phyloP scores from a whole-genome alignment of 1,140 invertebrate species.

The Phenacoccus solenopsis region DNA sequence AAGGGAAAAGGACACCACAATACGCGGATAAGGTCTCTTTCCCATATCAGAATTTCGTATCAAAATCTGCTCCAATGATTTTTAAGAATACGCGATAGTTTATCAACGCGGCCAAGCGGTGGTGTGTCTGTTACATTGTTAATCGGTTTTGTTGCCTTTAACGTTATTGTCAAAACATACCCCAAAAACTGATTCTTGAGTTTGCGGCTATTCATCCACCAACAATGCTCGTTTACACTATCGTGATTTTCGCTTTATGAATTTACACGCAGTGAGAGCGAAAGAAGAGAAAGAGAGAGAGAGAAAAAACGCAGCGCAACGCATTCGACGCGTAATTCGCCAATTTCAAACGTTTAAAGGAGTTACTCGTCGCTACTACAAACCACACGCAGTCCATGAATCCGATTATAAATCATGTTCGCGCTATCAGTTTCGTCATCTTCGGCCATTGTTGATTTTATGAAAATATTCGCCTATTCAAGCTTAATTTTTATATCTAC shows the following conservation, averaged over 20 bases:
- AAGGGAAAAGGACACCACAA: too few species aligned
- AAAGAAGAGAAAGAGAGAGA: background rate
- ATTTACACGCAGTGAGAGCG: background rate
- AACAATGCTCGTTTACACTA: background rate
- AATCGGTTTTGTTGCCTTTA: background rate
- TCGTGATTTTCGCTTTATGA: slow-evolving; percentile 3
- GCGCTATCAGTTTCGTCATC: slow-evolving; percentile 13
- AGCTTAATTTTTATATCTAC: background rate
- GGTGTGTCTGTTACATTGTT: slow-evolving; percentile 13
- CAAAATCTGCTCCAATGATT: slow-evolving; percentile 7
- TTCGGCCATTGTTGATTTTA: background rate
- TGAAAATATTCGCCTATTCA: background rate
- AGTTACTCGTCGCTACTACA: background rate
- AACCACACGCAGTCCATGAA: background rate
- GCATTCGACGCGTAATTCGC: slow-evolving; percentile 2
- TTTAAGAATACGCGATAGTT: slow-evolving; percentile 11
- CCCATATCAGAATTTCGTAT: slow-evolving; percentile 14
- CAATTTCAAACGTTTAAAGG: background rate
- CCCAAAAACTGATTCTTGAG: background rate
- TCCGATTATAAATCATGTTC: slow-evolving; percentile 13
- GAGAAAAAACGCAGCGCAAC: background rate
- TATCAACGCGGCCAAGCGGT: slow-evolving; percentile 4
- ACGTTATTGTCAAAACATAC: slow-evolving; percentile 12
- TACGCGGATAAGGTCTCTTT: slow-evolving; percentile 5
- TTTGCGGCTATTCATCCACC: too few species aligned